Evolutionary conservation across 2,888 invertebrate species (phyloP), one percentile per base, ranked within the genome.

Genomic region (Netelia melanura): DNA sequence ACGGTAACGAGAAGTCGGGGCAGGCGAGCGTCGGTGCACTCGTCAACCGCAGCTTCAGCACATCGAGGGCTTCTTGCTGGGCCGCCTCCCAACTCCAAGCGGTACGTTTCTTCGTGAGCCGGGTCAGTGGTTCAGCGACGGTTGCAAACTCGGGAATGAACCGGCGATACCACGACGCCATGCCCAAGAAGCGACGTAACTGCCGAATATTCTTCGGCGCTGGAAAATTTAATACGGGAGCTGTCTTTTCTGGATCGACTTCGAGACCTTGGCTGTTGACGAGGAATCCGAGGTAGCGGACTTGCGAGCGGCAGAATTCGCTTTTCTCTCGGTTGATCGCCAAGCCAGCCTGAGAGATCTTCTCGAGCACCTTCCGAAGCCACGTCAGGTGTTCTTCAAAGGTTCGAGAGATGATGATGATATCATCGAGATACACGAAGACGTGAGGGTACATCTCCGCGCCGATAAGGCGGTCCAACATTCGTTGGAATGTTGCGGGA

Each of bases 81-180:
- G n/a, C 80, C 0, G 14, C 10, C 1, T 30, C 61, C 87, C 87
- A 87, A 1, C 6, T 10, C 70, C 81, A 86, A 1, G 44, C 3
- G 3, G 56, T 38, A 1, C 52, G 74, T 23, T 87, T 88, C 58
- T 85, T 86, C 0, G 89, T 54, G 0, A 90, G 75, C 0, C 72
- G 17, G 3, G 84, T 89, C 5, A 91, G 83, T 0, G 88, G 89
- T 11, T 84, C 85, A 0, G 85, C 74, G 0, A 86, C 23, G 0
- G 80, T 72, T 0, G 88, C 81, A 64, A 88, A 88, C 43, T 90
- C 81, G 0, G 80, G 81, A 0, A 90, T 86, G 58, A 88, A 89
- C 0, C 88, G 80, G 0, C 89, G 74, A 65, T 90, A 92, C 89
- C 90, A 91, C 0, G 87, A 86, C 0, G 84, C 86, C 61, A 90